A percentile compares a stretch with the other conserved stretches of the same genome.
phyloP scores from a whole-genome alignment of 2,797 vertebrate species.

The Okamejei kenojei region DNA sequence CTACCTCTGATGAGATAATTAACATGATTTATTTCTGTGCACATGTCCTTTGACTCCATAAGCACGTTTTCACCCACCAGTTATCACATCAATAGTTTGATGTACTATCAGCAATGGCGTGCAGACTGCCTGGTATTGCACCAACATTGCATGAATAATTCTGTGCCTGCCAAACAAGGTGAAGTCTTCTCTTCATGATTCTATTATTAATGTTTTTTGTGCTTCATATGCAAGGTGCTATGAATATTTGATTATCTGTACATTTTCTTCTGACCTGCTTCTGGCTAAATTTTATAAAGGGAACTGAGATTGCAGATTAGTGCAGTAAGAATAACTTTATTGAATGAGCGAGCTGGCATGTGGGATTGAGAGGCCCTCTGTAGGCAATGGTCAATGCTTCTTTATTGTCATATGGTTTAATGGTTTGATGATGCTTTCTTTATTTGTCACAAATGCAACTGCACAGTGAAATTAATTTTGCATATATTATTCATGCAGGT shows the following conservation, averaged over 20 bases:
- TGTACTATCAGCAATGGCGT: not conserved
- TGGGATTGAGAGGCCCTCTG: too few relatives aligned
- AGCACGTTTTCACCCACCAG: not conserved
- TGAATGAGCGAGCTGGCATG: too few relatives aligned
- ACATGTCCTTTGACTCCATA: not conserved
- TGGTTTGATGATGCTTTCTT: too few relatives aligned
- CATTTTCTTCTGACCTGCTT: not conserved
- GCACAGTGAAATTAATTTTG: too few relatives aligned
- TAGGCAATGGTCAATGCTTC: too few relatives aligned
- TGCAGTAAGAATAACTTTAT: too few relatives aligned
- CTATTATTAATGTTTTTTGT: not conserved
- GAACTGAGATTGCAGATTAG: too few relatives aligned
- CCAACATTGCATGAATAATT: not conserved
- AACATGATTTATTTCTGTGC: not conserved
- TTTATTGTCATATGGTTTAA: too few relatives aligned
- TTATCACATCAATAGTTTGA: not conserved
- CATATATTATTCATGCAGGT: too few relatives aligned
- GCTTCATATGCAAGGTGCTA: not conserved
- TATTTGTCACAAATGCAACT: too few relatives aligned
- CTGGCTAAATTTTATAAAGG: not conserved
- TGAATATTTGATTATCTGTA: not conserved
- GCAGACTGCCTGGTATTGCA: not conserved
- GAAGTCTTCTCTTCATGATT: not conserved
- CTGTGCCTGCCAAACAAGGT: not conserved
- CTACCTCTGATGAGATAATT: not conserved